Conservation (phyloP, 2,888 invertebrate genomes). For the Ephialtes manifestator region DNA sequence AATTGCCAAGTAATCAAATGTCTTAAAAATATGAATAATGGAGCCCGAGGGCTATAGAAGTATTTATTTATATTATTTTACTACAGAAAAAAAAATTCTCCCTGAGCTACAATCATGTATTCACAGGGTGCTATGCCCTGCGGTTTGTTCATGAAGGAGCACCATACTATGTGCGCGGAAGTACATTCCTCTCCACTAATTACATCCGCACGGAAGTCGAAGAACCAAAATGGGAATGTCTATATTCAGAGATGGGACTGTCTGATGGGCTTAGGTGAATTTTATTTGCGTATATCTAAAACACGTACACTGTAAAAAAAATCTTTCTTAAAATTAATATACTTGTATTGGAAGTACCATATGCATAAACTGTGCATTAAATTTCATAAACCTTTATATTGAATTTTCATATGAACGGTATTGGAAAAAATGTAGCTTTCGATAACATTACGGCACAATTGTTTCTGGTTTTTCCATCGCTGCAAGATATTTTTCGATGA, state of each 20-base stretch:
- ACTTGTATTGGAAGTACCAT: too few relatives aligned
- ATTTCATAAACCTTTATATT: too few relatives aligned
- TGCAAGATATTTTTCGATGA: too few relatives aligned
- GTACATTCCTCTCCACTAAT: conserved; percentile 59
- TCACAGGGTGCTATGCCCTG: conserved; percentile 71
- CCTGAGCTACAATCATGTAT: conserved; percentile 67
- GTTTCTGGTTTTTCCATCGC: too few relatives aligned
- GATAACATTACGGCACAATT: too few relatives aligned
- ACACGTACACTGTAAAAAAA: too few relatives aligned
- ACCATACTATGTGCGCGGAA: conserved; percentile 58
- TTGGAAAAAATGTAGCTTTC: too few relatives aligned
- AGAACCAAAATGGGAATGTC: conserved; percentile 64
- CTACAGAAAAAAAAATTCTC: conserved; percentile 59
- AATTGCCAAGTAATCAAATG: conserved; percentile 51
- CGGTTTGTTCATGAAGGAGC: conserved; percentile 63
- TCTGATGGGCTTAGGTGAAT: conserved; percentile 37
- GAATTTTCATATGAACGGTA: too few relatives aligned
- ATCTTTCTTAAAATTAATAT: too few relatives aligned
- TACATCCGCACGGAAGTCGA: conserved; percentile 63
- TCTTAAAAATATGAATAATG: background rate
- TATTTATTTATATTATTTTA: conserved; percentile 8
- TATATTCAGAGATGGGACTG: conserved; percentile 51
- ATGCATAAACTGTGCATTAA: too few relatives aligned
- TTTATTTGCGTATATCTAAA: conserved; percentile 13
- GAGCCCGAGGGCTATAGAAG: background rate